Conservation (phyloP, 2,888 invertebrate genomes). For the Plemyria rubiginata region DNA sequence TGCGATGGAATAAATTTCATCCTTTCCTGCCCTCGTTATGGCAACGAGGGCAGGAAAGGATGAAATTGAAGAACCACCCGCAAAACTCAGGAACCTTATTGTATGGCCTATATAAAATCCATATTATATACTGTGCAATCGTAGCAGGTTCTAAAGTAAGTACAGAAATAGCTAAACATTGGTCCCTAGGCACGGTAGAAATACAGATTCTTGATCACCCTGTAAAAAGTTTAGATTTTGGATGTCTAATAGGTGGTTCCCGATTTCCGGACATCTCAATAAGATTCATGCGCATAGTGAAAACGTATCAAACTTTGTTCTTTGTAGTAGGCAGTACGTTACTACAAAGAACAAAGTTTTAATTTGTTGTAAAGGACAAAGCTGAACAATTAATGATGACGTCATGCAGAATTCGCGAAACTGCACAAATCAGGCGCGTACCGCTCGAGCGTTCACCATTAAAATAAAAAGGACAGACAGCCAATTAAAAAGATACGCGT, state of each 20-base stretch:
- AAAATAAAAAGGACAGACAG: not conserved
- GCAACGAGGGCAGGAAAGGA: no score
- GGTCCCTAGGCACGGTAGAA: no score
- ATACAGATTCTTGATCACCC: no score
- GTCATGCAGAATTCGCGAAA: not conserved
- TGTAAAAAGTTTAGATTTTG: no score
- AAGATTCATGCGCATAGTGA: no score
- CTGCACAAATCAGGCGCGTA: not conserved
- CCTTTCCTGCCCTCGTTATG: constrained; percentile 45
- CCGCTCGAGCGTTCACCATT: not conserved
- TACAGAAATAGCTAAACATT: not conserved
- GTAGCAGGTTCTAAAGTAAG: constrained; percentile 3
- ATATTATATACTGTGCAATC: no score
- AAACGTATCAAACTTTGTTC: no score
- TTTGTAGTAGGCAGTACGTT: no score
- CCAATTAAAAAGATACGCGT: not conserved
- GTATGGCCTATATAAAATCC: constrained; percentile 16
- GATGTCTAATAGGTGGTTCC: no score
- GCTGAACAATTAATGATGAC: not conserved
- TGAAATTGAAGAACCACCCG: no score
- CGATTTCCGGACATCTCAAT: no score
- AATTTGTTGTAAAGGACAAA: not conserved
- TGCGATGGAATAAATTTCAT: constrained; percentile 50
- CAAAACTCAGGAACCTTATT: constrained; percentile 42
- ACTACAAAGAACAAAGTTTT: not conserved